These are phyloP conservation scores for Drosophila lowei DNA, from an alignment of 1,140 invertebrate genomes.

Conservation along the genomic window DNA sequence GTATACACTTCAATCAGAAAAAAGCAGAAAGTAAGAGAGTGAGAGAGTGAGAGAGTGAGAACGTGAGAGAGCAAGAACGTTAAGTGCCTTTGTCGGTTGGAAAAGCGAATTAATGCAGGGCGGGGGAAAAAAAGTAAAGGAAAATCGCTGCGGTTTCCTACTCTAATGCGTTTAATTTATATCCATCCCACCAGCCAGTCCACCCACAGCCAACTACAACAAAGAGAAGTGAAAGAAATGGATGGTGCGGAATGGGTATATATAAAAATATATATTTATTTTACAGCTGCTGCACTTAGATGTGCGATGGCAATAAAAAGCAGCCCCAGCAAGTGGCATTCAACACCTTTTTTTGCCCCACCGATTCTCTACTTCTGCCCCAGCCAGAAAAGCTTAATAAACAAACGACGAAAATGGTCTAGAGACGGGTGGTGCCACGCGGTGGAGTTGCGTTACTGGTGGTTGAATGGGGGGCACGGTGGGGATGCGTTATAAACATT, in stretches of 20 bases:
- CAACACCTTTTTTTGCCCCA: slow-evolving; percentile 61
- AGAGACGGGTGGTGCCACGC: slow-evolving; percentile 17
- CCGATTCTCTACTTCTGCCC: slow-evolving; percentile 40
- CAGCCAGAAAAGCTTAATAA: slow-evolving; percentile 76
- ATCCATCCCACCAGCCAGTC: slow-evolving; percentile 32
- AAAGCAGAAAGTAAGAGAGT: background rate
- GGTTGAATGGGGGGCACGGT: slow-evolving; percentile 16
- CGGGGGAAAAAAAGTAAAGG: slow-evolving; percentile 20
- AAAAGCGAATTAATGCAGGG: slow-evolving; percentile 72
- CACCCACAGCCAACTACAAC: slow-evolving; percentile 39
- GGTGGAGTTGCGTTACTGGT: background rate
- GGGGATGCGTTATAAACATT: slow-evolving; percentile 71
- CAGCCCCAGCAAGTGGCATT: slow-evolving; percentile 76
- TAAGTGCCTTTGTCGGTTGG: slow-evolving; percentile 76
- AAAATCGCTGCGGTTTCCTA: slow-evolving; percentile 77
- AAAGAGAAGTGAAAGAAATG: slow-evolving; percentile 59
- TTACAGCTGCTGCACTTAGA: slow-evolving; percentile 80
- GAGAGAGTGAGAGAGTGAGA: slow-evolving; percentile 5
- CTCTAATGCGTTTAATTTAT: slow-evolving; percentile 81
- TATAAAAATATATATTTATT: slow-evolving; percentile 81
- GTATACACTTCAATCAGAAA: slow-evolving; percentile 52
- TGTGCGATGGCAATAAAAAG: slow-evolving; percentile 74
- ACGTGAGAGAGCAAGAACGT: slow-evolving; percentile 29
- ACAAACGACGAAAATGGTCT: slow-evolving; percentile 70
- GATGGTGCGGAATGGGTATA: slow-evolving; percentile 33